Evolutionary conservation across 2,797 vertebrate genomes (phyloP).

Genomic region (Hippoglossus hippoglossus): DNA sequence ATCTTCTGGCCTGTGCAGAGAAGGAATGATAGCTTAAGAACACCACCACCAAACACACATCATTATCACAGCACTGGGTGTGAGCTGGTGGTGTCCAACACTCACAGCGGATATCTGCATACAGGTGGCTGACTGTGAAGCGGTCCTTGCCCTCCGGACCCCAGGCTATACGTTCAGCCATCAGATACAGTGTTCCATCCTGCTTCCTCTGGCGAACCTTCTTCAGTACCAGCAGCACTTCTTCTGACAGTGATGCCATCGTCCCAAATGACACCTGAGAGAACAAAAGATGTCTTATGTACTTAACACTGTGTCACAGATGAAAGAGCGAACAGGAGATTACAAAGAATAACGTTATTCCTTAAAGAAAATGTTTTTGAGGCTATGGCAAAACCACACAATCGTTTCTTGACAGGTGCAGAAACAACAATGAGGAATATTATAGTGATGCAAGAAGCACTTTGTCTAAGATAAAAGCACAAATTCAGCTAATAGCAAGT

Average conservation of each 20-base stretch:
- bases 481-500: not conserved
- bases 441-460: not conserved
- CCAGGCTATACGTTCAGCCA: slow-evolving; percentile 98
- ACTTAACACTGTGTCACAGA: not conserved
- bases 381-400: too few species aligned
- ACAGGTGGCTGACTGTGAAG: slow-evolving; percentile 96
- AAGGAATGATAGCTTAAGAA: slow-evolving; percentile 8
- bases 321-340: not conserved
- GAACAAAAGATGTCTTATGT: not conserved
- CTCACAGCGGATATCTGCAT: slow-evolving; percentile 98
- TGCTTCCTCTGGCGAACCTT: slow-evolving; percentile 98
- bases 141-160: slow-evolving; percentile 98
- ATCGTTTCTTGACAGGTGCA: too few species aligned
- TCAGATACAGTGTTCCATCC: slow-evolving; percentile 97
- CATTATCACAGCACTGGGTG: not conserved
- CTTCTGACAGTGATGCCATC: slow-evolving; percentile 98
- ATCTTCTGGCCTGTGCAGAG: slow-evolving; percentile 94
- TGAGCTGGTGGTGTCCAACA: slow-evolving; percentile 37
- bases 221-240: slow-evolving; percentile 96
- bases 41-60: not conserved
- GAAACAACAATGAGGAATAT: too few species aligned
- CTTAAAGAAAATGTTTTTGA: too few species aligned
- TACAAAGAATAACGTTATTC: not conserved
- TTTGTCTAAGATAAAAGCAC: slow-evolving; percentile 1
- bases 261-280: slow-evolving; percentile 52